Conservation (phyloP, 2,113 vertebrate genomes). For the Ursus arctos region DNA sequence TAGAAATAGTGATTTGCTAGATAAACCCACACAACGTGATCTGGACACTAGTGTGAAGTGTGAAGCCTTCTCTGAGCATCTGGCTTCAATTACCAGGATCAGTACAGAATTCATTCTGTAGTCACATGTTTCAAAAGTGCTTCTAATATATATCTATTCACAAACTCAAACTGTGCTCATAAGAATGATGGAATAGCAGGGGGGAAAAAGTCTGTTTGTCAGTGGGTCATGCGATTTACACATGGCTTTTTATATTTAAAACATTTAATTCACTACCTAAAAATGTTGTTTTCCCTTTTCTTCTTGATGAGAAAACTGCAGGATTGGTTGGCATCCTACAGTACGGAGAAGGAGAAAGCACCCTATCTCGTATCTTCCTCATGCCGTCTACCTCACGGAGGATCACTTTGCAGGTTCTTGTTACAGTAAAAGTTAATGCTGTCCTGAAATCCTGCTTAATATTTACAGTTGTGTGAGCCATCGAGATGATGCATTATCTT, state of each 20-base stretch:
- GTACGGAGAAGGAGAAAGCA: neutral
- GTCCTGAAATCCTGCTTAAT: conserved; percentile 84
- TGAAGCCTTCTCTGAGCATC: neutral
- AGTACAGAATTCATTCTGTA: neutral
- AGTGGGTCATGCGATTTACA: neutral
- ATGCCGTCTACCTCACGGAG: conserved; percentile 65
- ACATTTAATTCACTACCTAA: neutral
- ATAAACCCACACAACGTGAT: neutral
- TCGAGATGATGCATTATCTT: conserved; percentile 84
- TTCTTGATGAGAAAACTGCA: conserved; percentile 25
- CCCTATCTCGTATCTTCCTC: conserved; percentile 56
- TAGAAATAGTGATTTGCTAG: neutral
- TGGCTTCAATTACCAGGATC: neutral
- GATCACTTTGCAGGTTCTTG: conserved; percentile 75
- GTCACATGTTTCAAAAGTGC: neutral
- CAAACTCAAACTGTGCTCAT: neutral
- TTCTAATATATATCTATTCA: neutral
- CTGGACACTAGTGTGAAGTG: neutral
- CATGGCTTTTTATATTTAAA: neutral
- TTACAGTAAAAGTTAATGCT: conserved; percentile 88
- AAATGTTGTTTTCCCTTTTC: conserved; percentile 34
- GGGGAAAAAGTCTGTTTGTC: neutral
- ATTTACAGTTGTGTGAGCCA: conserved; percentile 81
- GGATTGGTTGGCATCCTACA: neutral
- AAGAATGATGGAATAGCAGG: neutral